phyloP scores from a whole-genome alignment of 2,113 vertebrate species.

The Polypterus bichir region DNA sequence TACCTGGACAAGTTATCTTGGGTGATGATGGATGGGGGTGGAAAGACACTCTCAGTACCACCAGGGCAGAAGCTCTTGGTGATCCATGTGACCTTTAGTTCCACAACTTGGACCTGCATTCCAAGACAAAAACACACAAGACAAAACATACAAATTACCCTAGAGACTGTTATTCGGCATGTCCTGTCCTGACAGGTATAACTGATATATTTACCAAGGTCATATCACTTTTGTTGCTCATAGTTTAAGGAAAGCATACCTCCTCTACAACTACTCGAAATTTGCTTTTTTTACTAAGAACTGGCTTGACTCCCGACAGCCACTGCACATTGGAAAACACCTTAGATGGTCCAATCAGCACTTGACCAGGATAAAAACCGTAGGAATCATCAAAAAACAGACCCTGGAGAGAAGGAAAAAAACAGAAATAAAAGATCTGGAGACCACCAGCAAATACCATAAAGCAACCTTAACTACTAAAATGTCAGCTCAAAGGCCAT shows the following conservation, averaged over 20 bases:
- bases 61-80: conserved; percentile 97
- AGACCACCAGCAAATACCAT: not conserved
- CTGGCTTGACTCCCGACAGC: conserved; percentile 91
- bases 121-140: not conserved
- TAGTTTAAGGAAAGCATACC: conserved; percentile 39
- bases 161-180: not conserved
- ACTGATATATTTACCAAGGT: too few relatives aligned
- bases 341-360: conserved; percentile 89
- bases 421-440: not conserved
- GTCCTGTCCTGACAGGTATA: too few relatives aligned
- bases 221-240: too few relatives aligned
- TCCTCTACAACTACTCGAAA: conserved; percentile 95
- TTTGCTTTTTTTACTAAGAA: conserved; percentile 95
- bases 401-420: conserved; percentile 47
- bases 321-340: conserved; percentile 94
- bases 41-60: conserved; percentile 85
- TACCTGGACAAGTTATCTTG: conserved; percentile 88
- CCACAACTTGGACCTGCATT: conserved; percentile 83
- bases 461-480: not conserved
- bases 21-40: conserved; percentile 79
- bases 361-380: conserved; percentile 94
- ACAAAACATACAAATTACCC: not conserved
- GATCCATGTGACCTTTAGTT: conserved; percentile 93
- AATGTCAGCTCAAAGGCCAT: not conserved
- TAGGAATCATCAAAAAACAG: conserved; percentile 96